Evolutionary conservation across 2,888 invertebrate genomes (phyloP).

Genomic region (Argyra leucocephala): DNA sequence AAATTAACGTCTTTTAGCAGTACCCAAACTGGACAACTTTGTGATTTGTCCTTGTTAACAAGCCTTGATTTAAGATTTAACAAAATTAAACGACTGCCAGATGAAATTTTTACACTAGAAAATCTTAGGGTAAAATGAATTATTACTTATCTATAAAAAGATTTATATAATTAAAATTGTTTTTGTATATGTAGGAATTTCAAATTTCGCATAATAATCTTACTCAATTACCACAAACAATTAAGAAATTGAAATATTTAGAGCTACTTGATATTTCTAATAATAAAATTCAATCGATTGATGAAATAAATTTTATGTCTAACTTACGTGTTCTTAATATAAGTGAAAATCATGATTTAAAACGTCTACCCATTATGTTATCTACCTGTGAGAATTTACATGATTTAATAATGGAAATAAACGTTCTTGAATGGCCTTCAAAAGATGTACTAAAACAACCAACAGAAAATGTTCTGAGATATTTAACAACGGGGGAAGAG

Average conservation of each 20-base stretch:
- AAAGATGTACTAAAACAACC: slow-evolving; percentile 51
- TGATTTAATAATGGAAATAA: slow-evolving; percentile 53
- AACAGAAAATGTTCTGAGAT: slow-evolving; percentile 56
- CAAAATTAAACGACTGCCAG: slow-evolving; percentile 53
- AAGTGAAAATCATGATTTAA: slow-evolving; percentile 50
- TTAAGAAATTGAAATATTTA: slow-evolving; percentile 55
- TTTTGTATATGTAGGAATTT: slow-evolving; percentile 50
- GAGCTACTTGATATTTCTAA: slow-evolving; percentile 60
- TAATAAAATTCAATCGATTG: slow-evolving; percentile 53
- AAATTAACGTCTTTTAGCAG: slow-evolving; percentile 57
- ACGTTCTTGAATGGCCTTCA: slow-evolving; percentile 58
- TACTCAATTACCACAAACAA: slow-evolving; percentile 56
- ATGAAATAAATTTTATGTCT: slow-evolving; percentile 41
- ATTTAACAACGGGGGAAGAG: slow-evolving; percentile 48
- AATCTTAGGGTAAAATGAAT: slow-evolving; percentile 53
- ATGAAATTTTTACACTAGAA: slow-evolving; percentile 54
- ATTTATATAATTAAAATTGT: too few relatives aligned
- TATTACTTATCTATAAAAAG: not conserved
- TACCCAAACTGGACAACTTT: slow-evolving; percentile 53
- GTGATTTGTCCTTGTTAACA: slow-evolving; percentile 58
- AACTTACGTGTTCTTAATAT: slow-evolving; percentile 54
- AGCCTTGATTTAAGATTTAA: slow-evolving; percentile 59
- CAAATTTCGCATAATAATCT: slow-evolving; percentile 64
- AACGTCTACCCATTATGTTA: slow-evolving; percentile 54
- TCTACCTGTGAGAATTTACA: slow-evolving; percentile 55